These are phyloP conservation scores for Capromys pilorides DNA, from an alignment of 2,797 vertebrate species.

Conservation along the genomic window DNA sequence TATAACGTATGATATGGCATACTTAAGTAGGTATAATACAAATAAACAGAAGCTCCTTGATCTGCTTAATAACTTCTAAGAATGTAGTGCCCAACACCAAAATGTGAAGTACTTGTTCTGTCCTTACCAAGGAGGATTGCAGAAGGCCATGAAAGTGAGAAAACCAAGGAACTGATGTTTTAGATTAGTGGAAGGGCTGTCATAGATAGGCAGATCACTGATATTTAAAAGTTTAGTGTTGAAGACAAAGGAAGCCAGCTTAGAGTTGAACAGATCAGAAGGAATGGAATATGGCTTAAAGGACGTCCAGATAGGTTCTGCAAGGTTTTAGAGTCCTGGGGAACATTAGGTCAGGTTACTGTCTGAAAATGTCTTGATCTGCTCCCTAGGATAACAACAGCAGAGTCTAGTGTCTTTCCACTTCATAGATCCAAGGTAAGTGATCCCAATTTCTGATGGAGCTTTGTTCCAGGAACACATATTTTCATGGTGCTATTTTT, in stretches of 20 bases:
- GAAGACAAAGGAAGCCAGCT: background rate
- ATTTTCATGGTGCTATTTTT: slow-evolving; percentile 49
- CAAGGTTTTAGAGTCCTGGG: background rate
- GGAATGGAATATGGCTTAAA: background rate
- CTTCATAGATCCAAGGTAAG: slow-evolving; percentile 2
- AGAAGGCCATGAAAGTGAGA: slow-evolving; percentile 8
- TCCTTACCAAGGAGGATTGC: background rate
- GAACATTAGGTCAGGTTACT: slow-evolving; percentile 2
- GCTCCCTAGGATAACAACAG: background rate
- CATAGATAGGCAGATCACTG: background rate
- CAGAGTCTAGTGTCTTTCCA: background rate
- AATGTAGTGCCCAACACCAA: background rate
- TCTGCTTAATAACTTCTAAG: background rate
- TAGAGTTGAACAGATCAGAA: background rate
- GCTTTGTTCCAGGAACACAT: background rate
- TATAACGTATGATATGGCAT: slow-evolving; percentile 7
- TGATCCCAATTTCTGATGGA: background rate
- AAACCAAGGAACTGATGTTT: slow-evolving; percentile 19
- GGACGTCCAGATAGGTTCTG: background rate
- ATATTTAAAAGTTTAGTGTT: slow-evolving; percentile 24
- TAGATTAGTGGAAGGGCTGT: background rate
- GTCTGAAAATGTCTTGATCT: background rate
- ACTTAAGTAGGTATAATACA: background rate
- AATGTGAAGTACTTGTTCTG: background rate
- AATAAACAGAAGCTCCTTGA: background rate